Conservation (phyloP, 1,140 invertebrate species). For the Bathynomus jamesi region DNA sequence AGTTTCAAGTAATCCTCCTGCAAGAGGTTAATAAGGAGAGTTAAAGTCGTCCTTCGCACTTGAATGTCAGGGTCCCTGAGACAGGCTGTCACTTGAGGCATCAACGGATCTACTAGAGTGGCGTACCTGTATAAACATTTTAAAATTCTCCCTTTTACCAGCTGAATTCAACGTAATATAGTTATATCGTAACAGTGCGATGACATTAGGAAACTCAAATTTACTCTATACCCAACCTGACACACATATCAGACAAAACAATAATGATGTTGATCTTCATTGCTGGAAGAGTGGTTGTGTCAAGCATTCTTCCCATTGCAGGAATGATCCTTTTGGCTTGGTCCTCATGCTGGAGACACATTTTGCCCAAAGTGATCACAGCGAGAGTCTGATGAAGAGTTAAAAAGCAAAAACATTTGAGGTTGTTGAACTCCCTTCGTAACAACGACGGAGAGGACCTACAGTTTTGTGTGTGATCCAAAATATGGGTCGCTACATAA, state of each 20-base stretch:
- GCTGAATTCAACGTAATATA: too few species aligned
- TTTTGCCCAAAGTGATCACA: conserved; percentile 46
- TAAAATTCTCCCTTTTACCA: too few species aligned
- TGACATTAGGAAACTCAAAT: too few species aligned
- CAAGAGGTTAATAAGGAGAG: conserved; percentile 53
- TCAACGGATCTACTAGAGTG: conserved; percentile 52
- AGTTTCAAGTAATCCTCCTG: conserved; percentile 60
- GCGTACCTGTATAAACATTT: conserved; percentile 49
- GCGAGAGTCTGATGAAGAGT: conserved; percentile 37
- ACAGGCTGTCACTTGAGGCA: conserved; percentile 54
- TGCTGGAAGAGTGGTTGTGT: conserved; percentile 42
- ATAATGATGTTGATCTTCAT: conserved; percentile 56
- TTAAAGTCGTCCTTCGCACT: conserved; percentile 53
- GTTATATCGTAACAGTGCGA: too few species aligned
- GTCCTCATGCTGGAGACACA: conserved; percentile 49
- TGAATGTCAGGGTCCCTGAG: conserved; percentile 51
- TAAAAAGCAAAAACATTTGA: too few species aligned
- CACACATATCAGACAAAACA: conserved; percentile 54
- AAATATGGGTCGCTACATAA: too few species aligned
- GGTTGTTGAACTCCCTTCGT: too few species aligned
- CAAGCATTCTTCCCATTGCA: conserved; percentile 48
- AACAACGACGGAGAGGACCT: too few species aligned
- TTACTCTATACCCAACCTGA: conserved; percentile 47
- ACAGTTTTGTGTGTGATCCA: too few species aligned
- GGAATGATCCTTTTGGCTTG: conserved; percentile 49